Percentiles rank a stretch among this genome's conserved stretches.
These are phyloP conservation scores for Neuroterus valhalla DNA, from an alignment of 1,140 invertebrate species.

Conservation along the genomic window DNA sequence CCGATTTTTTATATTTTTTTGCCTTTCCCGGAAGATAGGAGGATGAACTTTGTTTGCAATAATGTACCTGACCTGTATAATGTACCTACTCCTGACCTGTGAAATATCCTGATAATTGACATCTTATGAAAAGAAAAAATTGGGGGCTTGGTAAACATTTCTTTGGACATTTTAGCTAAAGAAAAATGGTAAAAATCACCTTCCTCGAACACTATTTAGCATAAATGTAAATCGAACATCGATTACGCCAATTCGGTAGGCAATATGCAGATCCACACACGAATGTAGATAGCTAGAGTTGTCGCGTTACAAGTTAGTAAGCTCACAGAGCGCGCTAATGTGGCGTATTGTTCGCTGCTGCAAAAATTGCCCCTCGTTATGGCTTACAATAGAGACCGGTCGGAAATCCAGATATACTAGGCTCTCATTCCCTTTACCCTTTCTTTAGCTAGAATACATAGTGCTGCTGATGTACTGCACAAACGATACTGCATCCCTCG, in stretches of 20 bases:
- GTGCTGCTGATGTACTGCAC: background rate
- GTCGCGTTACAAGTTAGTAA: slow-evolving; percentile 48
- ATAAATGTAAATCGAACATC: slow-evolving; percentile 49
- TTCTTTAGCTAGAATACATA: slow-evolving; percentile 3
- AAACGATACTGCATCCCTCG: background rate
- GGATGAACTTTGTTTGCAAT: no score
- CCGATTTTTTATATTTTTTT: no score
- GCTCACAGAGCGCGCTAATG: slow-evolving; percentile 69
- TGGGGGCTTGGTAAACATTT: no score
- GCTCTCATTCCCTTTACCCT: slow-evolving; percentile 9
- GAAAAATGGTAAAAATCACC: background rate
- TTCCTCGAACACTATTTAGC: background rate
- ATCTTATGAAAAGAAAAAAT: no score
- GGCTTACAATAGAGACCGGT: slow-evolving; percentile 62
- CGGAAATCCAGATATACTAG: slow-evolving; percentile 23
- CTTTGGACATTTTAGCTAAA: no score
- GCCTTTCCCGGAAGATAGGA: no score
- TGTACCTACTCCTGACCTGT: no score
- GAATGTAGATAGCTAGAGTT: slow-evolving; percentile 9
- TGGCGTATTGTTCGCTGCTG: slow-evolving; percentile 71
- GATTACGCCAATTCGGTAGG: slow-evolving; percentile 43
- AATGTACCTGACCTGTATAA: no score
- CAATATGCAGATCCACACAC: slow-evolving; percentile 16
- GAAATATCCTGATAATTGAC: no score
- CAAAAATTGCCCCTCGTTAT: slow-evolving; percentile 74